Conservation (phyloP, 2,113 vertebrate species). For the Ptyas mucosa region DNA sequence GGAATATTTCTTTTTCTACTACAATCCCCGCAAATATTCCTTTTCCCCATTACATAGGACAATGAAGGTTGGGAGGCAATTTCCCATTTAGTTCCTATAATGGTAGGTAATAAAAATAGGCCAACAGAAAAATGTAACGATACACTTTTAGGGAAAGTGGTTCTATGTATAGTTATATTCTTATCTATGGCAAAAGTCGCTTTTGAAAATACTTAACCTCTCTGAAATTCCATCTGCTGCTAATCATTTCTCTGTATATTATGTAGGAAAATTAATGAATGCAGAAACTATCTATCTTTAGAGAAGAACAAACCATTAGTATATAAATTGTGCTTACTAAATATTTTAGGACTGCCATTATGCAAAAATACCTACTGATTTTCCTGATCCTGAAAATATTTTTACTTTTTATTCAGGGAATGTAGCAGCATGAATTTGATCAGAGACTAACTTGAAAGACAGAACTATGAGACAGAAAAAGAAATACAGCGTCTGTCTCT, state of each 20-base stretch:
- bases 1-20: neutral
- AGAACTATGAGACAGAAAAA: neutral
- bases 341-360: neutral
- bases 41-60: neutral
- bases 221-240: conserved; percentile 2
- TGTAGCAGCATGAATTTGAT: neutral
- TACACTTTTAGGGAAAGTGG: neutral
- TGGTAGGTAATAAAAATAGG: neutral
- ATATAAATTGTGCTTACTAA: neutral
- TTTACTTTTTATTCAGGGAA: neutral
- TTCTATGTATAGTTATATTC: neutral
- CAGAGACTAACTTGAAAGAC: neutral
- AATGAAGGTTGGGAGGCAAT: neutral
- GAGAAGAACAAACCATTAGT: neutral
- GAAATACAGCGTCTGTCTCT: neutral
- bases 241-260: neutral
- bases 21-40: neutral
- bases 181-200: neutral
- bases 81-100: neutral
- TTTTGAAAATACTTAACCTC: neutral
- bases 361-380: neutral
- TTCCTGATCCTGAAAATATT: neutral
- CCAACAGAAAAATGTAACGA: neutral
- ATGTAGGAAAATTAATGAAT: conserved; percentile 3
- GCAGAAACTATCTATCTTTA: conserved; percentile 8